A percentile compares a stretch with the other conserved stretches of the same genome.
phyloP scores from a whole-genome alignment of 2,113 vertebrate genomes.

The Campylomormyrus numenius region DNA sequence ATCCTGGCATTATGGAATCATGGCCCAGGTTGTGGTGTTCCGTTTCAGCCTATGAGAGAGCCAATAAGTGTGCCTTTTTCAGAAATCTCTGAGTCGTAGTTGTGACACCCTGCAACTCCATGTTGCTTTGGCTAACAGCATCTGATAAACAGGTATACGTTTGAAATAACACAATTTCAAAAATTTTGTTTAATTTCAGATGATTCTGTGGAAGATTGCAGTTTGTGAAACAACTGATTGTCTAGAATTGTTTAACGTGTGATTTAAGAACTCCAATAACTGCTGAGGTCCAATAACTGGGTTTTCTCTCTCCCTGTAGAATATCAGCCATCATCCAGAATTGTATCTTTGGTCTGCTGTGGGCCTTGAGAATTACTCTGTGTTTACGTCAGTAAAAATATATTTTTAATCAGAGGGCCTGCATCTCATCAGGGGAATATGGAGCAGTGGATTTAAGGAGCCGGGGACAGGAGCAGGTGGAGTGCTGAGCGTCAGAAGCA shows the following conservation, averaged over 20 bases:
- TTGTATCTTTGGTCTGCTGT: not conserved
- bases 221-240: too few species aligned
- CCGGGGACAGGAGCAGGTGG: not conserved
- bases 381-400: not conserved
- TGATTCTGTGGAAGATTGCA: too few species aligned
- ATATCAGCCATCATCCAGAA: not conserved
- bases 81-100: too few species aligned
- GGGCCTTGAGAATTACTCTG: not conserved
- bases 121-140: too few species aligned
- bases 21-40: not conserved
- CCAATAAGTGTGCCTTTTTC: not conserved
- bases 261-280: not conserved
- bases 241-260: too few species aligned
- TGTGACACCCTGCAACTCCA: too few species aligned
- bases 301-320: not conserved
- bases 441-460: slow-evolving; percentile 3
- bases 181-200: too few species aligned
- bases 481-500: not conserved
- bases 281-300: not conserved
- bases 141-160: too few species aligned
- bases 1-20: not conserved
- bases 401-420: not conserved
- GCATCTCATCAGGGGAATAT: not conserved
- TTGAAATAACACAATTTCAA: too few species aligned
- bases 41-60: not conserved